Conservation (phyloP, 2,888 invertebrate species). For the Itoplectis maculator region DNA sequence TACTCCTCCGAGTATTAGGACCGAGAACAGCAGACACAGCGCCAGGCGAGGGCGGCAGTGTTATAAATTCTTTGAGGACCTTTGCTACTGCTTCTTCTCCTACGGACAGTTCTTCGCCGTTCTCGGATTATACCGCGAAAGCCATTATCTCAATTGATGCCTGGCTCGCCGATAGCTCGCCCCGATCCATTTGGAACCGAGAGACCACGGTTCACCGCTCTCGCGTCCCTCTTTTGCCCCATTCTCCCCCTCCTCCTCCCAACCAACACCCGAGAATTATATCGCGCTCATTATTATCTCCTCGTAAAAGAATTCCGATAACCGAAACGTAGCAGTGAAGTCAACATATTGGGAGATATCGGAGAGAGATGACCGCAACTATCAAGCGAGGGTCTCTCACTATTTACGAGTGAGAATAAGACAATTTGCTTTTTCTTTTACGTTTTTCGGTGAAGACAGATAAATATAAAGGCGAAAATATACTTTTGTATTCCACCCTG, state of each 20-base stretch:
- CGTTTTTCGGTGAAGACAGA: too few species aligned
- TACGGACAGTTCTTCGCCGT: conserved; percentile 29
- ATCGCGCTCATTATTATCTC: conserved; percentile 2
- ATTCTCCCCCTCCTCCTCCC: too few species aligned
- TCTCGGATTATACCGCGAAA: conserved; percentile 68
- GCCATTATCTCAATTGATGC: conserved; percentile 76
- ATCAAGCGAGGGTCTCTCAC: neutral
- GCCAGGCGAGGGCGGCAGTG: conserved; percentile 21
- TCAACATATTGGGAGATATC: neutral
- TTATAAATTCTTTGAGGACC: conserved; percentile 71
- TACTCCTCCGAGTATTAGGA: conserved; percentile 42
- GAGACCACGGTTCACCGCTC: conserved; percentile 51
- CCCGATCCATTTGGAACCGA: conserved; percentile 70
- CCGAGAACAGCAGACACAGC: conserved; percentile 55
- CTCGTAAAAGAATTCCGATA: conserved; percentile 1
- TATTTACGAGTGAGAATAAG: neutral
- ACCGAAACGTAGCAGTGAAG: neutral
- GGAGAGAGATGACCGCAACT: conserved; percentile 6
- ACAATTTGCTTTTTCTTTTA: neutral
- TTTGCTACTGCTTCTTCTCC: conserved; percentile 48
- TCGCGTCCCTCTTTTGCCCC: neutral
- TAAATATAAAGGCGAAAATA: too few species aligned
- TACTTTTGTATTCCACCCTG: too few species aligned
- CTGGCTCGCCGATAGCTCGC: conserved; percentile 67
- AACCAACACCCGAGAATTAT: conserved; percentile 13